Conservation (phyloP, 2,113 vertebrate genomes). For the Budorcas taxicolor region DNA sequence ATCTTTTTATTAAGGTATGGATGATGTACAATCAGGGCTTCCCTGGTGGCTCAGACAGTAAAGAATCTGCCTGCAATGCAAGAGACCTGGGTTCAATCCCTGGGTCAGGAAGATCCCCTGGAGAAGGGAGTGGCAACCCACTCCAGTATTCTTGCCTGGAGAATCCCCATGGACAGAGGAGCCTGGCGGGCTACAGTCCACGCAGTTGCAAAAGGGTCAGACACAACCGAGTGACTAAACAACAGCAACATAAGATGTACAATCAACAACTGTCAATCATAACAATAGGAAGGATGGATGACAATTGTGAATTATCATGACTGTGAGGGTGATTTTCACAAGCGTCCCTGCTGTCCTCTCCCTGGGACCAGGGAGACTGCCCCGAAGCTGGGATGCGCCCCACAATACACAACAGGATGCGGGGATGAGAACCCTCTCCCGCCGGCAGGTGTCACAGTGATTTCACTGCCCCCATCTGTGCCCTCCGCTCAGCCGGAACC, state of each 20-base stretch:
- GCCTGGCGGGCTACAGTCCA: neutral
- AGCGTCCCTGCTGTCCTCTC: neutral
- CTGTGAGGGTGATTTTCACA: accelerated
- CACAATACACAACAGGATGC: neutral
- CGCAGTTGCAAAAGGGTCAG: neutral
- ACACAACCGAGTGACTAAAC: neutral
- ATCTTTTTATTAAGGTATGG: neutral
- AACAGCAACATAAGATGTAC: neutral
- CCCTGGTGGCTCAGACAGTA: neutral
- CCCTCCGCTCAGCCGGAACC: neutral
- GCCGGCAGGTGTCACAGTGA: neutral
- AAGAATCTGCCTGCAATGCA: neutral
- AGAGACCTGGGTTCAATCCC: neutral
- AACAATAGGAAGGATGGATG: neutral
- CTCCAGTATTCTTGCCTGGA: neutral
- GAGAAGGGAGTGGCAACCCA: neutral
- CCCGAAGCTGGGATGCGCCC: neutral
- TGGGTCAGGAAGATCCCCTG: neutral
- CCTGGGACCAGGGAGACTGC: neutral
- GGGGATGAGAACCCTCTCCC: neutral
- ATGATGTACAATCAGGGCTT: neutral
- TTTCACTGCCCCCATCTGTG: neutral
- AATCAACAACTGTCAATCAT: neutral
- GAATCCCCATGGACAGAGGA: neutral
- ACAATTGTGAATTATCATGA: neutral